These are phyloP conservation scores for Bombus confusus DNA, from an alignment of 1,140 invertebrate genomes.

Conservation along the genomic window DNA sequence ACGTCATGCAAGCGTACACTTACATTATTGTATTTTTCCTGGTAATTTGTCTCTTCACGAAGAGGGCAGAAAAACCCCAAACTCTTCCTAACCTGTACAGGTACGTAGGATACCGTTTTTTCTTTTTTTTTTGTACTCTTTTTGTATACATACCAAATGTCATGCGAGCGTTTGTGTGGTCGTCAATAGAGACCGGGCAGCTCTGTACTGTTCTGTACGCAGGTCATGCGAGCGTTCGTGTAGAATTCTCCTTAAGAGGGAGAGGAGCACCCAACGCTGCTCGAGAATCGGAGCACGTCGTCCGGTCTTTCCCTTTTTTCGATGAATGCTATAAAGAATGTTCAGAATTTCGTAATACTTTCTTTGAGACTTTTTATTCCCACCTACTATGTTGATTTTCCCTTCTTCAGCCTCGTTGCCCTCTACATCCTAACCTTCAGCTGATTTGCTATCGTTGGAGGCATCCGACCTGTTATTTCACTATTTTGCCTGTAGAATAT, in stretches of 20 bases:
- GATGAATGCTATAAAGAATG: background rate
- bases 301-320: background rate
- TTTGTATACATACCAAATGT: background rate
- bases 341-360: background rate
- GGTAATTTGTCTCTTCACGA: background rate
- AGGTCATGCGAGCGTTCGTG: background rate
- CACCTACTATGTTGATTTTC: background rate
- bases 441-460: background rate
- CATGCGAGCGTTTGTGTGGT: background rate
- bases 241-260: background rate
- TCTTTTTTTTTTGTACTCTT: background rate
- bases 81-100: background rate
- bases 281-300: background rate
- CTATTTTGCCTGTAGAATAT: no score
- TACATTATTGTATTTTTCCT: background rate
- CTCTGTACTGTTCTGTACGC: background rate
- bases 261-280: background rate
- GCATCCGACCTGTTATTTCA: background rate
- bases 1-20: background rate
- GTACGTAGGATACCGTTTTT: background rate
- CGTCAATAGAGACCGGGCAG: background rate
- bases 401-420: background rate
- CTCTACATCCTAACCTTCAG: background rate
- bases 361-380: background rate
- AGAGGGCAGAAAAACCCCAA: background rate